Percentiles rank a stretch among this genome's conserved stretches.
These are phyloP conservation scores for Drosophila crucigera DNA, from an alignment of 2,888 invertebrate genomes.

Conservation along the genomic window DNA sequence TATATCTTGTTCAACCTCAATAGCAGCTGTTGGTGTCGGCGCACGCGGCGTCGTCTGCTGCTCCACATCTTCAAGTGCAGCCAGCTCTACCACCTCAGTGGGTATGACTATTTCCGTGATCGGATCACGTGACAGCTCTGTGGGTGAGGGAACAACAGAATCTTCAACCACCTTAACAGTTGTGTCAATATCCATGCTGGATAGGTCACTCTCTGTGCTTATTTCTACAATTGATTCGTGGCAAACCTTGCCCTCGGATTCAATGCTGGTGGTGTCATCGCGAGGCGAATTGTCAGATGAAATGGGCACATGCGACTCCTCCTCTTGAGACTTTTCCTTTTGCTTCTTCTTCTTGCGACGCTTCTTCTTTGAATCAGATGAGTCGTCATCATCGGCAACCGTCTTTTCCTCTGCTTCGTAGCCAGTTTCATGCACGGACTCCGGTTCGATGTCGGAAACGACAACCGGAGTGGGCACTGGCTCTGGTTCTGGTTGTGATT, in stretches of 20 bases:
- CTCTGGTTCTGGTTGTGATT: conserved; percentile 81
- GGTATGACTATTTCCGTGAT: conserved; percentile 86
- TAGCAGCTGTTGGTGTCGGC: conserved; percentile 36
- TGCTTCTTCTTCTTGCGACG: conserved; percentile 87
- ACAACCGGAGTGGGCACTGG: conserved; percentile 20
- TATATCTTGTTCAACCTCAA: conserved; percentile 80
- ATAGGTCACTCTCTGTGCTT: conserved; percentile 84
- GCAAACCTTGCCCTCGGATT: conserved; percentile 73
- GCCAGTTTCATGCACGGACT: conserved; percentile 87
- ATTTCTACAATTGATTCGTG: conserved; percentile 84
- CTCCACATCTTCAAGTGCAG: conserved; percentile 84
- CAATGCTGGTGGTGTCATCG: conserved; percentile 77
- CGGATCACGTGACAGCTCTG: conserved; percentile 87
- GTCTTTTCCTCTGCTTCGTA: conserved; percentile 90
- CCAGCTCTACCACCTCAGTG: conserved; percentile 84
- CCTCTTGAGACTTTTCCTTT: conserved; percentile 82
- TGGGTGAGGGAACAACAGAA: conserved; percentile 87
- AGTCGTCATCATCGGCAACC: conserved; percentile 85
- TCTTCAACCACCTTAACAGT: conserved; percentile 90
- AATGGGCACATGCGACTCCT: conserved; percentile 85
- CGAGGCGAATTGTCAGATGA: conserved; percentile 85
- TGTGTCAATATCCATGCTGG: conserved; percentile 86
- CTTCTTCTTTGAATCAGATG: conserved; percentile 78
- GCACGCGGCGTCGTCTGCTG: conserved; percentile 88
- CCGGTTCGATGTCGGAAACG: conserved; percentile 68